Percentiles rank a stretch among this genome's conserved stretches.
Evolutionary conservation across 2,888 invertebrate genomes (phyloP).

Genomic region (Aphidius colemani): DNA sequence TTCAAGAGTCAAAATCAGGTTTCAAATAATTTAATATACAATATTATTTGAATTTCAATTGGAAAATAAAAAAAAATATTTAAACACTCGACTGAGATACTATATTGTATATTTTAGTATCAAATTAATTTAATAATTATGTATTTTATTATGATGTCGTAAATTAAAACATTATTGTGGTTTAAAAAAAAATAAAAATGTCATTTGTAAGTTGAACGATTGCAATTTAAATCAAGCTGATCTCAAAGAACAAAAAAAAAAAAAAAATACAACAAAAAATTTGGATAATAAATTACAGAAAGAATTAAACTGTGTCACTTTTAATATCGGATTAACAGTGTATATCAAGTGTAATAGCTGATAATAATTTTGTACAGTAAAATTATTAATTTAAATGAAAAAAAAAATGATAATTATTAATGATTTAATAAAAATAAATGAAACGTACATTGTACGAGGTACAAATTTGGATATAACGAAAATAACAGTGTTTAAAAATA

Average conservation of each 20-base stretch:
- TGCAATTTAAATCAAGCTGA: conserved; percentile 21
- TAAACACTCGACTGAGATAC: background rate
- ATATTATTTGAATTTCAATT: no score
- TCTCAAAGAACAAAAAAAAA: no score
- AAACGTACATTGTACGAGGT: conserved; percentile 43
- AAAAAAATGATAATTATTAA: no score
- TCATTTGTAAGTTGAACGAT: conserved; percentile 22
- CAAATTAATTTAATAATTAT: conserved; percentile 26
- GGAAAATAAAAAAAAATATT: background rate
- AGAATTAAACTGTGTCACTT: conserved; percentile 4
- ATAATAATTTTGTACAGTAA: conserved; percentile 45
- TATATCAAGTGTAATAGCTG: conserved; percentile 42
- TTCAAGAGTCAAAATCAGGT: background rate
- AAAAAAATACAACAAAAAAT: no score
- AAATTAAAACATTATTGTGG: conserved; percentile 45
- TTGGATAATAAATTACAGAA: background rate
- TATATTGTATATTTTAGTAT: conserved; percentile 3
- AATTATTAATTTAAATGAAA: conserved; percentile 1
- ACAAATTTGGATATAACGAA: conserved; percentile 55
- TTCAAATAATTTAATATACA: no score
- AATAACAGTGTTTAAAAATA: conserved; percentile 31
- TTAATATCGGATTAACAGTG: conserved; percentile 28
- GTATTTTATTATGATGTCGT: conserved; percentile 33
- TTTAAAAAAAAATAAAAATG: conserved; percentile 31
- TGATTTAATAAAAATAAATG: no score